Conservation (phyloP, 2,113 vertebrate genomes). For the Dipodomys stephensi region DNA sequence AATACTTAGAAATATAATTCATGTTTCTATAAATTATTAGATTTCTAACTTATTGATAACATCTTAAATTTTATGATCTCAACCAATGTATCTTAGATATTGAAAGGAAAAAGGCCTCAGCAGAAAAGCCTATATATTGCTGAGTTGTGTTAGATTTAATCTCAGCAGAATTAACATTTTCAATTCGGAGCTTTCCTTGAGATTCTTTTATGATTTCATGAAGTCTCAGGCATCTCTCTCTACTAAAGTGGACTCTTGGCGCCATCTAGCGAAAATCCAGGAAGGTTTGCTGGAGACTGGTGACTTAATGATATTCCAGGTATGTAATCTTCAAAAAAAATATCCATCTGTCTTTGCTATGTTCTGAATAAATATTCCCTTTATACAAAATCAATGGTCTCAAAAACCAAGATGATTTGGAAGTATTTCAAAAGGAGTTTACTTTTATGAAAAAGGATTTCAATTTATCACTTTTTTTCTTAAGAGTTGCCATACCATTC, state of each 20-base stretch:
- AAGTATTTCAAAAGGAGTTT: constrained; percentile 33
- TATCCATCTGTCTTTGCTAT: neutral
- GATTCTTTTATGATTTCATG: neutral
- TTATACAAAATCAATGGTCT: neutral
- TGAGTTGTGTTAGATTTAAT: neutral
- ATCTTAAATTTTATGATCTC: neutral
- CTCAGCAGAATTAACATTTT: neutral
- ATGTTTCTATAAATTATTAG: neutral
- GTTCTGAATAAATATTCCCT: constrained; percentile 13
- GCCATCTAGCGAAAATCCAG: constrained; percentile 75
- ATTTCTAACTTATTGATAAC: neutral
- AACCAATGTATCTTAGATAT: neutral
- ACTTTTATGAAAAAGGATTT: constrained; percentile 1
- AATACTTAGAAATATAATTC: neutral
- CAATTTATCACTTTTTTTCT: constrained; percentile 3
- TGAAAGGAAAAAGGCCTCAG: neutral
- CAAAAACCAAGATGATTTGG: constrained; percentile 33
- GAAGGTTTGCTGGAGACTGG: neutral
- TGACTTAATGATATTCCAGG: neutral
- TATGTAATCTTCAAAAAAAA: neutral
- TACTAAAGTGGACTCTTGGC: neutral
- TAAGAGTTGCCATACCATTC: neutral
- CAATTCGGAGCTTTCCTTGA: neutral
- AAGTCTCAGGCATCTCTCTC: neutral
- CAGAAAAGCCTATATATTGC: too few relatives aligned